Percentiles rank a stretch among this genome's conserved stretches.
phyloP scores from a whole-genome alignment of 2,888 invertebrate genomes.

The Bugula neritina region DNA sequence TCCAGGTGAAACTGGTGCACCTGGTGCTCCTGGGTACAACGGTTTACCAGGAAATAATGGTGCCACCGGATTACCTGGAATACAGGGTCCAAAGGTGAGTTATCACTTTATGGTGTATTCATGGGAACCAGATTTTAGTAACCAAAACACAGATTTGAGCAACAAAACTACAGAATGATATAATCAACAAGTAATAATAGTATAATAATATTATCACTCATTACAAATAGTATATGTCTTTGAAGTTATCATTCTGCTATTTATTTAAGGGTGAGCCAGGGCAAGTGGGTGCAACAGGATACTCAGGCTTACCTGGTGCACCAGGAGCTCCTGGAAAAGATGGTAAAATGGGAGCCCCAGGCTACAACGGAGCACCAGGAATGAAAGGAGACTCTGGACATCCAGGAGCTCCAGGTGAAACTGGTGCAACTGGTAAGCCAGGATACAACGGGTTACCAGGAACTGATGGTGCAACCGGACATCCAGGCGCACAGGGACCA shows the following conservation, averaged over 20 bases:
- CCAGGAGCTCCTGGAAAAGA: neutral
- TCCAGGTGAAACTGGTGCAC: neutral
- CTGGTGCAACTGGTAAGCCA: neutral
- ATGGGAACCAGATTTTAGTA: no score
- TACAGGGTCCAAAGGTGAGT: neutral
- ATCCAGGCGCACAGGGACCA: neutral
- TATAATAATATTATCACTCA: no score
- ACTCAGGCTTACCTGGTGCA: neutral
- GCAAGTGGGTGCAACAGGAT: neutral
- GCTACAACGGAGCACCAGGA: conserved; percentile 6
- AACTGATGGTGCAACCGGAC: neutral
- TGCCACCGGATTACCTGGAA: neutral
- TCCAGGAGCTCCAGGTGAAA: neutral
- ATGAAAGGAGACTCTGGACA: neutral
- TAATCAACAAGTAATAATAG: no score
- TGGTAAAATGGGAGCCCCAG: neutral
- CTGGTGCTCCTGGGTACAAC: conserved; percentile 1
- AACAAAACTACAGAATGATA: no score
- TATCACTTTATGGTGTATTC: no score
- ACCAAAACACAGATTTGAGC: no score
- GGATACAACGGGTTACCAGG: neutral
- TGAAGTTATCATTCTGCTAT: no score
- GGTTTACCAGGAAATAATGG: neutral
- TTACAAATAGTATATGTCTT: no score
- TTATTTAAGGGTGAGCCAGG: neutral